Conservation (phyloP, 2,113 vertebrate species). For the Puma concolor region DNA sequence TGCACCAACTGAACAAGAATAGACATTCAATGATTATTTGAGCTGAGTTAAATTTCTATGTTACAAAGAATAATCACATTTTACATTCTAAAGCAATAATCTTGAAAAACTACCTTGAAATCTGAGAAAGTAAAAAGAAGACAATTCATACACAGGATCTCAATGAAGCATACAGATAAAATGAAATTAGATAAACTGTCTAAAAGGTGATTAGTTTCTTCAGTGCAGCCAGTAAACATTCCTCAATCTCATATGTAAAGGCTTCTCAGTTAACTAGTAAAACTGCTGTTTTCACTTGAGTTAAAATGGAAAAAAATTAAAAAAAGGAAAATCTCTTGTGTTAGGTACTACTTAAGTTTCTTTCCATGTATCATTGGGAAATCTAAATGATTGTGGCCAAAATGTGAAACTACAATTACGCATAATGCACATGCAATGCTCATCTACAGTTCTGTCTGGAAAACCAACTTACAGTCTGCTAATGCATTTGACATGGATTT, state of each 20-base stretch:
- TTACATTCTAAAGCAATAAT: neutral
- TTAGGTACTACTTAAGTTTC: neutral
- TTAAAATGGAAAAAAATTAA: conserved; percentile 56
- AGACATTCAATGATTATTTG: neutral
- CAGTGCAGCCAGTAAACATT: neutral
- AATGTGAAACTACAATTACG: conserved; percentile 51
- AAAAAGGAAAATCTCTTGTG: conserved; percentile 1
- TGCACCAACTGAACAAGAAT: neutral
- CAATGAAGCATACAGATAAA: neutral
- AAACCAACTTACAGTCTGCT: neutral
- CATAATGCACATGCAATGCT: conserved; percentile 11
- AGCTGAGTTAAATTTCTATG: neutral
- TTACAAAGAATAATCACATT: neutral
- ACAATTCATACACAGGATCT: neutral
- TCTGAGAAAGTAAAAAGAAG: neutral
- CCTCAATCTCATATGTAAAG: neutral
- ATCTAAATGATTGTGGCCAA: conserved; percentile 4
- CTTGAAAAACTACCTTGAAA: neutral
- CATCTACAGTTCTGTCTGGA: conserved; percentile 45
- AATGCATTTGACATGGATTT: conserved; percentile 41
- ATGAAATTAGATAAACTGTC: neutral
- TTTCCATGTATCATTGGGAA: conserved; percentile 39
- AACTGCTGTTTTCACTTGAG: conserved; percentile 45
- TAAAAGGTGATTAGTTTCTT: neutral
- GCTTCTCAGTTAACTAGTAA: conserved; percentile 26